Evolutionary conservation across 2,888 invertebrate genomes (phyloP).

Genomic region (Auanema freiburgensis): DNA sequence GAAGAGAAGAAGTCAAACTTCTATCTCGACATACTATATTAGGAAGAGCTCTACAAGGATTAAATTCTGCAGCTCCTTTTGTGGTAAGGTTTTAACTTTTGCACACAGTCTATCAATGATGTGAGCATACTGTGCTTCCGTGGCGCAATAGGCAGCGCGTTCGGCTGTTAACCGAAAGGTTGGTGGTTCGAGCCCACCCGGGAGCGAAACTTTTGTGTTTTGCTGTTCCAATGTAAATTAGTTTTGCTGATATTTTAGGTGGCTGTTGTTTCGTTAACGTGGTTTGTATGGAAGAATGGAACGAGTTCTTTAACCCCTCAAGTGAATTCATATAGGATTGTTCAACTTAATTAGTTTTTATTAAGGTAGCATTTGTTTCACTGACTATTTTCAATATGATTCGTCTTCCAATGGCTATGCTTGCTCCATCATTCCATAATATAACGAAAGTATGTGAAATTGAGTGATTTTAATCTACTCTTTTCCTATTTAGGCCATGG

Average conservation of each 20-base stretch:
- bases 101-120: not conserved
- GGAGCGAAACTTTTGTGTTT: slow-evolving; percentile 35
- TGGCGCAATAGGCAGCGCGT: slow-evolving; percentile 58
- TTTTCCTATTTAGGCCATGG: slow-evolving; percentile 10
- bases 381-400: slow-evolving; percentile 39
- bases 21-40: slow-evolving; percentile 10
- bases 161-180: slow-evolving; percentile 64
- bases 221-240: not conserved
- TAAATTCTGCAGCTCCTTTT: slow-evolving; percentile 35
- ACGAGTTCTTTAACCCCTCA: slow-evolving; percentile 18
- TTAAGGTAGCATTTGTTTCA: slow-evolving; percentile 35
- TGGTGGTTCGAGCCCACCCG: slow-evolving; percentile 62
- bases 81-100: slow-evolving; percentile 19
- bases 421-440: slow-evolving; percentile 30
- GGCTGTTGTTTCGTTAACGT: slow-evolving; percentile 17
- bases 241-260: slow-evolving; percentile 3
- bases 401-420: slow-evolving; percentile 28
- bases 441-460: slow-evolving; percentile 26
- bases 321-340: not conserved
- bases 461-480: no score
- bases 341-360: not conserved
- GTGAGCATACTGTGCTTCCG: slow-evolving; percentile 23
- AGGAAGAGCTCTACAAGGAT: slow-evolving; percentile 29
- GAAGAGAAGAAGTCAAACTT: slow-evolving; percentile 10
- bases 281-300: slow-evolving; percentile 13